Percentiles rank a stretch among this genome's conserved stretches.
Evolutionary conservation across 2,888 invertebrate species (phyloP).

Genomic region (Colletes collaris): DNA sequence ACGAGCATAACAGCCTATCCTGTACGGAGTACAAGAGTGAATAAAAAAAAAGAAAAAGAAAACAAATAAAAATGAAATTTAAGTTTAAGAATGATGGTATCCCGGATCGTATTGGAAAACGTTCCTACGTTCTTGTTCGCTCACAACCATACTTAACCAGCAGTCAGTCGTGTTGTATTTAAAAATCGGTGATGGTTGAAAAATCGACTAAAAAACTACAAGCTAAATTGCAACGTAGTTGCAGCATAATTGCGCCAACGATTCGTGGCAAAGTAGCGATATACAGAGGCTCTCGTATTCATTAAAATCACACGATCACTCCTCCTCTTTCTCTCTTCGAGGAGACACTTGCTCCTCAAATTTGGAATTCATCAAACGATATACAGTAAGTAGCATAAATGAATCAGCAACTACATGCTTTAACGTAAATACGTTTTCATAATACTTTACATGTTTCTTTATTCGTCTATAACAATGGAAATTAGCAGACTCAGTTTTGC

Average conservation of each 20-base stretch:
- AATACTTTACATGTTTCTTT: no score
- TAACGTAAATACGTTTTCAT: no score
- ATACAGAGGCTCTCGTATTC: constrained; percentile 48
- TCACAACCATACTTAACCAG: constrained; percentile 80
- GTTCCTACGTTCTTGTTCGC: constrained; percentile 29
- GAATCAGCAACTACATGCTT: no score
- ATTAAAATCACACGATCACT: constrained; percentile 16
- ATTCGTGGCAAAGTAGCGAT: constrained; percentile 52
- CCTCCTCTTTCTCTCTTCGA: background rate
- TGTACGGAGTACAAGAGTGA: constrained; percentile 28
- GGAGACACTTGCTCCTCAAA: constrained; percentile 11
- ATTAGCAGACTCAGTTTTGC: no score
- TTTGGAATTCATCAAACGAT: constrained; percentile 32
- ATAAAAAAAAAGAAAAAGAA: constrained; percentile 32
- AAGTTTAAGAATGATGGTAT: constrained; percentile 5
- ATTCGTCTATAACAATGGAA: no score
- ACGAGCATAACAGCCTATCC: constrained; percentile 31
- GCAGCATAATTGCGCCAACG: constrained; percentile 49
- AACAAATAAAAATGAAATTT: constrained; percentile 9
- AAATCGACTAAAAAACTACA: constrained; percentile 65
- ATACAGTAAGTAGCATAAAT: background rate
- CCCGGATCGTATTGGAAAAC: constrained; percentile 20
- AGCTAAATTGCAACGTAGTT: constrained; percentile 63
- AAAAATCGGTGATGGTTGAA: constrained; percentile 65
- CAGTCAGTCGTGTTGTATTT: constrained; percentile 77